A percentile compares a stretch with the other conserved stretches of the same genome.
Evolutionary conservation across 2,797 vertebrate genomes (phyloP).

Genomic region (Luscinia luscinia): DNA sequence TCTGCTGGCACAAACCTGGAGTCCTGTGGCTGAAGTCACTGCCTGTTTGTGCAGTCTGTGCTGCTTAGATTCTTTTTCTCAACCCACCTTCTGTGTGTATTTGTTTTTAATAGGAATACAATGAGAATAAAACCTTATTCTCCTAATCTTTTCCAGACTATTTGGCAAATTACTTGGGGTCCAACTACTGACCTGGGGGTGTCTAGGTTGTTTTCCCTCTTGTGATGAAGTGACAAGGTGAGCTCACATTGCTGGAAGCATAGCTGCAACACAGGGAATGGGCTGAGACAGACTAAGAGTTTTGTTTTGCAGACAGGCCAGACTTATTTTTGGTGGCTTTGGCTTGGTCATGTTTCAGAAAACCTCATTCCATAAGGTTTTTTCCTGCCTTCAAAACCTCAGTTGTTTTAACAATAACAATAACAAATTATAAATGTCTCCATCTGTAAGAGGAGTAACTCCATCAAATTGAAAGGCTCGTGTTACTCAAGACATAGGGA

Average conservation of each 20-base stretch:
- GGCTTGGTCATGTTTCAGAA: slow-evolving; percentile 69
- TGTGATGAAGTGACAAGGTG: not conserved
- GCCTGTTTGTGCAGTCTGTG: not conserved
- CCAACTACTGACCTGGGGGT: not conserved
- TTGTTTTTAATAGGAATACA: slow-evolving; percentile 17
- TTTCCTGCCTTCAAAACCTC: slow-evolving; percentile 58
- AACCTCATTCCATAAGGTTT: slow-evolving; percentile 43
- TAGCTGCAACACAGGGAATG: slow-evolving; percentile 16
- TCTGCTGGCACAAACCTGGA: not conserved
- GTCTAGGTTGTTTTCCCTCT: not conserved
- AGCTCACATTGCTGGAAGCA: not conserved
- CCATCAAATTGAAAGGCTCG: not conserved
- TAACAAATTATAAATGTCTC: slow-evolving; percentile 61
- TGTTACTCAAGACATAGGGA: not conserved
- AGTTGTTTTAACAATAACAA: slow-evolving; percentile 51
- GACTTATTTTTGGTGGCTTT: slow-evolving; percentile 66
- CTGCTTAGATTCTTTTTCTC: not conserved
- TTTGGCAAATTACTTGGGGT: not conserved
- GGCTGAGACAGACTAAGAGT: slow-evolving; percentile 35
- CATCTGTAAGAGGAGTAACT: not conserved
- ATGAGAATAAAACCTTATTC: not conserved
- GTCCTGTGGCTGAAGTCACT: not conserved
- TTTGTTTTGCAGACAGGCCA: slow-evolving; percentile 53
- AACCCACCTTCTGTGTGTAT: not conserved
- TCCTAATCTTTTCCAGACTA: not conserved